phyloP scores from a whole-genome alignment of 2,797 vertebrate species.

The Chaetophractus vellerosus region DNA sequence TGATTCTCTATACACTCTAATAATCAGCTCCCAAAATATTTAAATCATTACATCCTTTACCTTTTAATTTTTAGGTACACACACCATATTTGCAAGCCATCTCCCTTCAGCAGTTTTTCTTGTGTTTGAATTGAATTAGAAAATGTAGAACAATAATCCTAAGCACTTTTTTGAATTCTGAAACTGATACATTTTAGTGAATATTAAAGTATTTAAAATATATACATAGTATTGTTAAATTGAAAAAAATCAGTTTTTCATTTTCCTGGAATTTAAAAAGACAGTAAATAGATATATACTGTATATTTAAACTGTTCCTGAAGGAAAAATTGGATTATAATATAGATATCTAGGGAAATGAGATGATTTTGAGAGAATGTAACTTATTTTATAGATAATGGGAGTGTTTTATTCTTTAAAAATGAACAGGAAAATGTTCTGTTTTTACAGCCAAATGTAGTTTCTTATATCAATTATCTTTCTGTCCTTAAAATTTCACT shows the following conservation, averaged over 20 bases:
- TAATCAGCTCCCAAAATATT: neutral
- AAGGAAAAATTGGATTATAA: neutral
- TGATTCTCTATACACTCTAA: neutral
- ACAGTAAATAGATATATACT: neutral
- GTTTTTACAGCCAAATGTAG: neutral
- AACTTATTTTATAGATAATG: slow-evolving; percentile 8
- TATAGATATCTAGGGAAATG: neutral
- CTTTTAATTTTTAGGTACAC: neutral
- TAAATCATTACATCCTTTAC: neutral
- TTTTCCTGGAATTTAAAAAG: slow-evolving; percentile 7
- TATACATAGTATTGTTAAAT: neutral
- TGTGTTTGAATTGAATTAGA: neutral
- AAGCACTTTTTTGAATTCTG: slow-evolving; percentile 14
- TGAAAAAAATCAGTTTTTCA: neutral
- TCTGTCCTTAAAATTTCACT: neutral
- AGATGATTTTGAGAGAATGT: slow-evolving; percentile 32
- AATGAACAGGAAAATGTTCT: neutral
- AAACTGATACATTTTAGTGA: neutral
- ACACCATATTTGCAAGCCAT: neutral
- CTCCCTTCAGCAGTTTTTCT: neutral
- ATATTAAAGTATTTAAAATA: neutral
- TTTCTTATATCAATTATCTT: neutral
- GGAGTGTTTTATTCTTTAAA: slow-evolving; percentile 41
- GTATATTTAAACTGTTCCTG: neutral
- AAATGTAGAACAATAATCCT: neutral